Evolutionary conservation across 2,113 vertebrate genomes (phyloP).

Genomic region (Furnarius figulus): DNA sequence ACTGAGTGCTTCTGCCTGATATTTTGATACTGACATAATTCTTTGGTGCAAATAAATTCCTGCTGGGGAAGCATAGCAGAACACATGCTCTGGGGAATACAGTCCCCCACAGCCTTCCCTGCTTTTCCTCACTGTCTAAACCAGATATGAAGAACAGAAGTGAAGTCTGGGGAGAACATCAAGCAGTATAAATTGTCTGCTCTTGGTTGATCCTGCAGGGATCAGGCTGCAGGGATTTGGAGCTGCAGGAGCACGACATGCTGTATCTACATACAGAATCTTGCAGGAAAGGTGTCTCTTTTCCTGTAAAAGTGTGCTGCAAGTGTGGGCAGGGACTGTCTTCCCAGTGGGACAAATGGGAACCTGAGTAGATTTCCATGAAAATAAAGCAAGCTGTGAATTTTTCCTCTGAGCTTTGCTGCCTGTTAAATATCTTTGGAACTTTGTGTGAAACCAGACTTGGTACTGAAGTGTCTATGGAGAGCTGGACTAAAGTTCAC

Average conservation of each 20-base stretch:
- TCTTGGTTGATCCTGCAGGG: neutral
- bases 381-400: neutral
- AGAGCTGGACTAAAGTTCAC: neutral
- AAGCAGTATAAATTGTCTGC: neutral
- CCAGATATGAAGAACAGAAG: neutral
- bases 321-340: neutral
- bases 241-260: rapidly evolving
- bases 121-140: neutral
- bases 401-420: neutral
- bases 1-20: neutral
- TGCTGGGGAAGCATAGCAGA: neutral
- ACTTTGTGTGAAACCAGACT: neutral
- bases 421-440: neutral
- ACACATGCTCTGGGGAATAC: neutral
- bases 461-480: neutral
- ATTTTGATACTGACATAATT: neutral
- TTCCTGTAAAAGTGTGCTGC: neutral
- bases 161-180: neutral
- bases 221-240: neutral
- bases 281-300: neutral
- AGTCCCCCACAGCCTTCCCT: neutral
- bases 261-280: neutral
- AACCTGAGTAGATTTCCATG: neutral
- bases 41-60: neutral
- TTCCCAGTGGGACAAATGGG: neutral